These are phyloP conservation scores for Griposia aprilina DNA, from an alignment of 2,888 invertebrate genomes.

Conservation along the genomic window DNA sequence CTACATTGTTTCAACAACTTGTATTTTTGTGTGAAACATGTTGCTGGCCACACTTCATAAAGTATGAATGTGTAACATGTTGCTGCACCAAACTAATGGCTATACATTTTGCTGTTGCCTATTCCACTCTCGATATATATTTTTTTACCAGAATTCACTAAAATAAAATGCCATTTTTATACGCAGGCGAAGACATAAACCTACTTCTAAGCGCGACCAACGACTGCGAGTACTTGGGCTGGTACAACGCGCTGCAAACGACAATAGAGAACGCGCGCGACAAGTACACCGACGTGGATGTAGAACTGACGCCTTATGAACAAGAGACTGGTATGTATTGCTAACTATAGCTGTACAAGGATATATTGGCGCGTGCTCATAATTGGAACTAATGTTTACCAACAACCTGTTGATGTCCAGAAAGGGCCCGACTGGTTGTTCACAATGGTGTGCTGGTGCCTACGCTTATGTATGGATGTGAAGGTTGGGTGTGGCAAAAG, in stretches of 20 bases:
- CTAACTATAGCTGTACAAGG: background rate
- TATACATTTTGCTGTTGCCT: background rate
- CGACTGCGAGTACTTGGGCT: conserved; percentile 96
- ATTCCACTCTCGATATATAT: background rate
- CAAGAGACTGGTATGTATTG: conserved; percentile 74
- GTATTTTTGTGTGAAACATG: background rate
- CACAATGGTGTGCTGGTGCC: no score
- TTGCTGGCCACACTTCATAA: background rate
- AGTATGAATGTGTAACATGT: background rate
- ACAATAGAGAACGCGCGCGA: conserved; percentile 78
- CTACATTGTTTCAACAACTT: background rate
- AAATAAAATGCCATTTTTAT: background rate
- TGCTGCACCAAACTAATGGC: background rate
- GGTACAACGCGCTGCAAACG: conserved; percentile 95
- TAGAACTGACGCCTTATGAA: conserved; percentile 79
- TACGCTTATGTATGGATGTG: no score
- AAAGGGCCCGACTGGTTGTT: no score
- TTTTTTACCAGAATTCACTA: background rate
- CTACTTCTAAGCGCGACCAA: conserved; percentile 97
- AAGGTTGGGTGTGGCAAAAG: no score
- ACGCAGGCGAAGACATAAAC: conserved; percentile 91
- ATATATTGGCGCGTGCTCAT: background rate
- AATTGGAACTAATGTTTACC: background rate
- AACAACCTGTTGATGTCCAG: background rate
- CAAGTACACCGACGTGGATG: conserved; percentile 72